These are phyloP conservation scores for Toxostoma redivivum DNA, from an alignment of 2,113 vertebrate genomes.

Conservation along the genomic window DNA sequence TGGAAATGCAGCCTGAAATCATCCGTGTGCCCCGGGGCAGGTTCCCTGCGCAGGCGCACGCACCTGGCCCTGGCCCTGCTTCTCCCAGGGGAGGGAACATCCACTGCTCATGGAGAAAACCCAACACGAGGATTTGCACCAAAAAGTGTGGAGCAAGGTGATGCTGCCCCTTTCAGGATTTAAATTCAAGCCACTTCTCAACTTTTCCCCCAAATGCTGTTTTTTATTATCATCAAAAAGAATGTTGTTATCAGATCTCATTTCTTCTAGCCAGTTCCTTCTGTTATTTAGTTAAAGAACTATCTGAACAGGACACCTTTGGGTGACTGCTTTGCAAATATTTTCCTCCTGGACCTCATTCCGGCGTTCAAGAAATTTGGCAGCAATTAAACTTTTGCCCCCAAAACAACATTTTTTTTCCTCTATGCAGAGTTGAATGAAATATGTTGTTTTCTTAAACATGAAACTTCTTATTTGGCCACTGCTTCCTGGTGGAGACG, in stretches of 20 bases:
- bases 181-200: background rate
- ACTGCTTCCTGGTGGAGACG: background rate
- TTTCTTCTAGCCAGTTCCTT: background rate
- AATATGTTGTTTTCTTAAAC: background rate
- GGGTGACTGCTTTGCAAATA: background rate
- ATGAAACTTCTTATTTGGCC: background rate
- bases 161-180: background rate
- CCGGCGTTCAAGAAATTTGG: background rate
- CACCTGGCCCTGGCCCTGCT: background rate
- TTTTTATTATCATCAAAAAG: background rate
- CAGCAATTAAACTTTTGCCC: background rate
- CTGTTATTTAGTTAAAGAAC: background rate
- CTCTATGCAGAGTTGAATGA: background rate
- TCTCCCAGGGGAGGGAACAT: background rate
- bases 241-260: background rate
- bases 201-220: background rate
- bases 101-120: background rate
- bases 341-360: background rate
- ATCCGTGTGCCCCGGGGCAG: background rate
- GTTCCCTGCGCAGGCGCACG: background rate
- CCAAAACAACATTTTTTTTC: background rate
- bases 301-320: background rate
- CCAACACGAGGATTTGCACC: rapidly evolving
- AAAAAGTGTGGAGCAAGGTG: rapidly evolving
- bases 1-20: constrained; percentile 38